Base-by-base conservation (phyloP, 2,888 invertebrate species). In the Myathropa florea region DNA sequence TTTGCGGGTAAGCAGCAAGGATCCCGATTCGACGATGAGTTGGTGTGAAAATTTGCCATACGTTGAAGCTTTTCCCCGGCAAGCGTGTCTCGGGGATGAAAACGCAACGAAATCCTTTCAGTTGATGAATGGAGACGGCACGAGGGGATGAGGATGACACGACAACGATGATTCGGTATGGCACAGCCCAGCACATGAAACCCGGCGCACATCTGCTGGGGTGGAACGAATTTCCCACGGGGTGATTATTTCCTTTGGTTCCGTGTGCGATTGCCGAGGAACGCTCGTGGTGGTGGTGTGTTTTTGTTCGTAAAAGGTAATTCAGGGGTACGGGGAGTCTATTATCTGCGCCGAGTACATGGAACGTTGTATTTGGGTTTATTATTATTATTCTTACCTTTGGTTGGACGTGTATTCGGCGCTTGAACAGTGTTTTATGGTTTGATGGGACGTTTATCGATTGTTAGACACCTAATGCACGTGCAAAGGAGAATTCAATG, bases 1-100 rank as follows among this genome's bases (percentile, higher is more conserved):
- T 76, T 88, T 88, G 86, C 89, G 88, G 89, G 89, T 89, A 67
- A 72, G 60, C 24, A 53, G 63, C 57, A 53, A 39, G 30, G 3
- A 63, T 65, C 67, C 14, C 68, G 36, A 68, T 68, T 57, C 57
- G 24, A 68, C 12, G n/a, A 4, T 4, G 30, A 67, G 73, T 57
- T 91, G 91, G 91, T 92, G 92, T 92, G 92, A 92, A 92, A 91
- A 91, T 91, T 91, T 91, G 91, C 92, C 90, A 92, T 91, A 90
- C 91, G 92, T 89, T 91, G 76, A 60, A 81, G 88, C 81, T 88
- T 86, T 88, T 57, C 65, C 64, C 12, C 10, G 46, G 46, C 18
- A 46, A 4, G 18, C 0, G 46, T 18, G 46, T 7, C 14, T 57
- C 53, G 23, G 46, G 28, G 24, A 39, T 36, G n/a, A 46, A 53